Conservation (phyloP, 2,113 vertebrate genomes). For the Gallinago media region DNA sequence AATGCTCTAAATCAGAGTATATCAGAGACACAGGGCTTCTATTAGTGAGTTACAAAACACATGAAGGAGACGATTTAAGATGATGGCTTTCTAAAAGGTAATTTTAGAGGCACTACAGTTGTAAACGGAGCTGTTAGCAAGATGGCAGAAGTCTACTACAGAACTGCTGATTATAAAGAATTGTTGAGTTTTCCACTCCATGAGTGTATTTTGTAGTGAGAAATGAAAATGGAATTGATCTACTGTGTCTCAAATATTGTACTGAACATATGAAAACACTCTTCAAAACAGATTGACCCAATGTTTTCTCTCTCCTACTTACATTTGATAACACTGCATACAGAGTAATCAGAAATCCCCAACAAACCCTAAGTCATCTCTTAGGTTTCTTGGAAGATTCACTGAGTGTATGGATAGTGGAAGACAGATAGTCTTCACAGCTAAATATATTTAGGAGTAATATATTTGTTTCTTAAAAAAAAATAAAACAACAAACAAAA, state of each 20-base stretch:
- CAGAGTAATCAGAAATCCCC: neutral
- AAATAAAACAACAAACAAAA: neutral
- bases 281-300: neutral
- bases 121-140: slow-evolving; percentile 7
- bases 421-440: neutral
- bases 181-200: neutral
- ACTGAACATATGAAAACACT: neutral
- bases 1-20: neutral
- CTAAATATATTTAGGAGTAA: neutral
- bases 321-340: neutral
- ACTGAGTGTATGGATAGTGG: neutral
- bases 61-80: neutral
- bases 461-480: neutral
- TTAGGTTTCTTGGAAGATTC: neutral
- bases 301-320: neutral
- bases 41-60: neutral
- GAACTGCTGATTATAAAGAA: neutral
- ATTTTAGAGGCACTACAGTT: neutral
- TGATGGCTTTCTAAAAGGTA: neutral
- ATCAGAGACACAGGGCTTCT: neutral
- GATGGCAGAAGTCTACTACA: neutral
- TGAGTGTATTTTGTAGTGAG: neutral
- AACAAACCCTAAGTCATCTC: neutral
- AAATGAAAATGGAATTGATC: neutral
- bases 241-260: neutral